Percentiles rank a stretch among this genome's conserved stretches.
Conservation (phyloP, 92 coral and sea anemone genomes). For the Pocillopora grandis region DNA sequence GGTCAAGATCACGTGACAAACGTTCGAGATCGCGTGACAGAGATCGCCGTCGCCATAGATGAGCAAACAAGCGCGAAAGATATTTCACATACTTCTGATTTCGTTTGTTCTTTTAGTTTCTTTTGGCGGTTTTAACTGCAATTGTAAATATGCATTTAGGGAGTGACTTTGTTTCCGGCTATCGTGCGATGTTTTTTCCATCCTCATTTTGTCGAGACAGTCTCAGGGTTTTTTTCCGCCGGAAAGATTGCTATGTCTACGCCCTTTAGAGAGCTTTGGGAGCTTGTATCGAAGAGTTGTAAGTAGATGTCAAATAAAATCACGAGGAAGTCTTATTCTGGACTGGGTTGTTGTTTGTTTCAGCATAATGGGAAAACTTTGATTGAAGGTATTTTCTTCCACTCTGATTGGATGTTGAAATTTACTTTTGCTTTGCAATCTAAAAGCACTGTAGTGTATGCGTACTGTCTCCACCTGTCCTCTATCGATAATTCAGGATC, state of each 20-base stretch:
- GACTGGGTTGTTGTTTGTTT: no score
- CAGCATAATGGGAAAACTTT: no score
- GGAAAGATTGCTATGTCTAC: background rate
- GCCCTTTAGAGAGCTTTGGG: background rate
- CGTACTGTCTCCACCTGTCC: no score
- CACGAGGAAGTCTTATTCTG: background rate
- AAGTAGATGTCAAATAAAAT: background rate
- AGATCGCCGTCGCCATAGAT: constrained; percentile 75
- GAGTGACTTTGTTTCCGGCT: background rate
- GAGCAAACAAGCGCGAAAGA: background rate
- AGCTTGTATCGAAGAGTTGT: background rate
- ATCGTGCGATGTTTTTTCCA: background rate
- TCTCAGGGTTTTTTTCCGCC: background rate
- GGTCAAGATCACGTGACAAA: constrained; percentile 83
- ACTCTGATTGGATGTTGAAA: background rate
- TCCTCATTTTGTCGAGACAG: no score
- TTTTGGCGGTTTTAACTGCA: background rate
- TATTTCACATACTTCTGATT: background rate
- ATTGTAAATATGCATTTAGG: background rate
- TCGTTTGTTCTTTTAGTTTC: background rate
- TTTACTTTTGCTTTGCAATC: background rate
- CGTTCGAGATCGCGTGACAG: constrained; percentile 97
- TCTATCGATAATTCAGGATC: no score
- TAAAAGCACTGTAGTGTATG: no score
- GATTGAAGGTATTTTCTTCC: background rate